A percentile compares a stretch with the other conserved stretches of the same genome.
Conservation (phyloP, 92 coral and sea anemone species). For the Phenganax stokvisi region DNA sequence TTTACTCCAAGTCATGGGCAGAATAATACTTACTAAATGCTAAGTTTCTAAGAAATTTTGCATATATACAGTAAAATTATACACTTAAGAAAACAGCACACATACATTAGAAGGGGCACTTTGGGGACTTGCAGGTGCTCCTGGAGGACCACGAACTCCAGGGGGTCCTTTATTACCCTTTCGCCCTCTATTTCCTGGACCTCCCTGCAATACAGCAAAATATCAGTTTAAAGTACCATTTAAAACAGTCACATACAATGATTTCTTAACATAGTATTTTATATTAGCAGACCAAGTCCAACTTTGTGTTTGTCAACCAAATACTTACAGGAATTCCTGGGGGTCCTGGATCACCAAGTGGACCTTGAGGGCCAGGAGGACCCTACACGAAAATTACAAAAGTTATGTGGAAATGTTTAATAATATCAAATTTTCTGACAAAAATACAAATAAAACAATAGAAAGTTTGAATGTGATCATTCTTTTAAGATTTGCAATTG, state of each 20-base stretch:
- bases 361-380: background rate
- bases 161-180: conserved; percentile 25
- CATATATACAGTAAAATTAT: background rate
- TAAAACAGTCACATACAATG: background rate
- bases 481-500: no score
- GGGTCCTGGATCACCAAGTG: conserved; percentile 1
- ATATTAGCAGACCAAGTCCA: no score
- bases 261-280: no score
- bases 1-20: no score
- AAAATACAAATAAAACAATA: background rate
- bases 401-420: background rate
- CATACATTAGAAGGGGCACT: background rate
- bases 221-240: background rate
- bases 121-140: conserved; percentile 1
- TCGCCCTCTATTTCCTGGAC: conserved; percentile 5
- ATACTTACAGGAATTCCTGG: conserved; percentile 7
- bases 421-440: background rate
- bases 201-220: background rate
- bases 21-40: background rate
- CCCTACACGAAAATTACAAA: background rate
- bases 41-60: background rate
- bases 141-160: conserved; percentile 7
- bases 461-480: no score
- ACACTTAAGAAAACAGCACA: background rate
- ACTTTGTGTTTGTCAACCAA: background rate